Evolutionary conservation across 1,140 invertebrate genomes (phyloP).

Genomic region (Drosophila albomicans): DNA sequence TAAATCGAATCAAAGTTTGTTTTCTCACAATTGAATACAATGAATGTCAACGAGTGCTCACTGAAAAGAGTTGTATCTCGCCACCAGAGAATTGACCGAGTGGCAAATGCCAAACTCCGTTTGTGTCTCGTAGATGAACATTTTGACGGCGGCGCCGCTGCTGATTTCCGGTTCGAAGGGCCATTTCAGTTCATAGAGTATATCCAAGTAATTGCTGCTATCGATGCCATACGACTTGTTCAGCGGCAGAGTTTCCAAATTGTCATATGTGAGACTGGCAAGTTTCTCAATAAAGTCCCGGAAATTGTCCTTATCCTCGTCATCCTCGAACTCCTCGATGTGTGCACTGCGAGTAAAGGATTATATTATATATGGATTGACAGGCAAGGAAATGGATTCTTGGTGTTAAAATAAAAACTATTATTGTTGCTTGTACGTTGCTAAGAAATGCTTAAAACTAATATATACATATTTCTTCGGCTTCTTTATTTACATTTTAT

Average conservation of each 20-base stretch:
- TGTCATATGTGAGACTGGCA: constrained; percentile 87
- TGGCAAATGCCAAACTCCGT: constrained; percentile 89
- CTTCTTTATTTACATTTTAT: too few species aligned
- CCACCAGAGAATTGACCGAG: constrained; percentile 88
- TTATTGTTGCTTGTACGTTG: too few species aligned
- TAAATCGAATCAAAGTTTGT: background rate
- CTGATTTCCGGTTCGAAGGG: constrained; percentile 86
- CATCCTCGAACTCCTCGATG: constrained; percentile 69
- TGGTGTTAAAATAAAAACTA: too few species aligned
- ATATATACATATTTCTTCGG: too few species aligned
- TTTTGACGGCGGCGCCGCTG: constrained; percentile 86
- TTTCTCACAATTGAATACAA: background rate
- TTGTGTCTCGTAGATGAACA: constrained; percentile 86
- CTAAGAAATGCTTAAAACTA: too few species aligned
- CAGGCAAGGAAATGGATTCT: background rate
- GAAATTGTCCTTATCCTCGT: constrained; percentile 85
- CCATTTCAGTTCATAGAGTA: constrained; percentile 86
- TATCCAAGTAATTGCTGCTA: constrained; percentile 86
- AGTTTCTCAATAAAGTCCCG: constrained; percentile 86
- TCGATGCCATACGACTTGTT: constrained; percentile 85
- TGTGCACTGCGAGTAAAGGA: constrained; percentile 43
- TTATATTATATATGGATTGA: background rate
- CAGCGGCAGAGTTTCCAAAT: constrained; percentile 86
- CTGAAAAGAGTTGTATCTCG: constrained; percentile 87
- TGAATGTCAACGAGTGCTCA: constrained; percentile 78